Base-by-base conservation (phyloP, 2,113 vertebrate genomes). In the Scartelaos histophorus region DNA sequence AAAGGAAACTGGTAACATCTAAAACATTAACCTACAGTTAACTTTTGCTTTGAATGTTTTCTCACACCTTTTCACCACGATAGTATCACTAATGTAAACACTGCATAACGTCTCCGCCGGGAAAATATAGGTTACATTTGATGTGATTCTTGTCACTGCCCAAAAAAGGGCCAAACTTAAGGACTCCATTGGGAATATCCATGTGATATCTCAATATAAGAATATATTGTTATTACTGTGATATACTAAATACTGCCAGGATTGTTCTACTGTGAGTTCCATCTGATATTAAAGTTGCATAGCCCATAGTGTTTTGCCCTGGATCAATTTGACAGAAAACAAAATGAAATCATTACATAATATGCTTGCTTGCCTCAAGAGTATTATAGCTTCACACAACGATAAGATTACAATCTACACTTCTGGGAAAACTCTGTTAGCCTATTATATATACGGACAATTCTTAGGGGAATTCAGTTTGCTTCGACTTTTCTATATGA, bases 351-450 rank as follows among this genome's bases (percentile, higher is more conserved):
- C 49, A 25, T 35, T 74, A 22, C 49, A 49, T 68, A 56, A 49
- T 51, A 75, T 64, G 61, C 61, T 38, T 64, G 61, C 61, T 13
- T 34, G 58, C 68, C 69, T 79, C 53, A 22, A 21, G 17, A 76
- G 69, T 61, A 13, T 24, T 49, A 73, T 24, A 69, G 71, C 69
- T 75, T 70, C 49, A 71, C 66, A 35, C 12, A 1, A 69, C 76
- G 83, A 90, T 89, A 82, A 74, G 57, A 84, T 90, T 80, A 66
- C 47, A 57, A 61, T 68, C 81, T 83, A 45, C 73, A 87, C 66
- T 81, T 90, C 79, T 86, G 86, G 81, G 34, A 71, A 70, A 71
- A 38, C 71, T 38, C 67, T 13, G 53, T 3, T 11, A 43, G 38
- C 38, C 38, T 43, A 62, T 29, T 62, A 35, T 2, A 29, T 35